Evolutionary conservation across 2,113 vertebrate species (phyloP).

Genomic region (Myiozetetes cayanensis): DNA sequence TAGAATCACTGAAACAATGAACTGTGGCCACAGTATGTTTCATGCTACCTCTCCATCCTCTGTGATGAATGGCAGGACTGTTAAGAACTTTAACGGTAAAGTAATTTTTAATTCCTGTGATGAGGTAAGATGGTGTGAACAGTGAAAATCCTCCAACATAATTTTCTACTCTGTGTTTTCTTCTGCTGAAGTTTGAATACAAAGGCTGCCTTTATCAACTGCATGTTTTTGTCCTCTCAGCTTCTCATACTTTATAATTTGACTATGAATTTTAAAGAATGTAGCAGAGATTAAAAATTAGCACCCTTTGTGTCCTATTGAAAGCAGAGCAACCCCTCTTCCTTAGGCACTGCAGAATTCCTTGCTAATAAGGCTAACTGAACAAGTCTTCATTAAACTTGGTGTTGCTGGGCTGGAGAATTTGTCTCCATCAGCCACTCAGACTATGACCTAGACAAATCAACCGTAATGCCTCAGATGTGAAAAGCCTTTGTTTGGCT

Average conservation of each 20-base stretch:
- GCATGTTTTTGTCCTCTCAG: not conserved
- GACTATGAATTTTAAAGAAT: slow-evolving; percentile 36
- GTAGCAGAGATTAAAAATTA: slow-evolving; percentile 49
- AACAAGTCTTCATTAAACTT: slow-evolving; percentile 62
- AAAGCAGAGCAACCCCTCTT: slow-evolving; percentile 23
- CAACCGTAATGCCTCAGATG: slow-evolving; percentile 16
- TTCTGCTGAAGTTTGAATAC: not conserved
- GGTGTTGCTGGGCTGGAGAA: not conserved
- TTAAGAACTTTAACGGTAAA: not conserved
- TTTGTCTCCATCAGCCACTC: not conserved
- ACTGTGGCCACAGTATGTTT: not conserved
- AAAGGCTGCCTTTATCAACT: slow-evolving; percentile 7
- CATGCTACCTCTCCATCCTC: not conserved
- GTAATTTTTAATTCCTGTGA: not conserved
- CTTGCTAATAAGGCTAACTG: slow-evolving; percentile 57
- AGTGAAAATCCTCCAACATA: not conserved
- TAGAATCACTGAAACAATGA: not conserved
- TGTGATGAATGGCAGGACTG: not conserved
- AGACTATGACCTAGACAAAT: slow-evolving; percentile 33
- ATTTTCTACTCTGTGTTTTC: not conserved
- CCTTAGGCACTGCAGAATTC: not conserved
- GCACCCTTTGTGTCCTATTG: slow-evolving; percentile 34
- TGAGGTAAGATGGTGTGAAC: not conserved
- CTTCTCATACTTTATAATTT: slow-evolving; percentile 17
- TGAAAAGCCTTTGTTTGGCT: slow-evolving; percentile 57